Conservation (phyloP, 2,888 invertebrate species). For the Lasius fuliginosus region DNA sequence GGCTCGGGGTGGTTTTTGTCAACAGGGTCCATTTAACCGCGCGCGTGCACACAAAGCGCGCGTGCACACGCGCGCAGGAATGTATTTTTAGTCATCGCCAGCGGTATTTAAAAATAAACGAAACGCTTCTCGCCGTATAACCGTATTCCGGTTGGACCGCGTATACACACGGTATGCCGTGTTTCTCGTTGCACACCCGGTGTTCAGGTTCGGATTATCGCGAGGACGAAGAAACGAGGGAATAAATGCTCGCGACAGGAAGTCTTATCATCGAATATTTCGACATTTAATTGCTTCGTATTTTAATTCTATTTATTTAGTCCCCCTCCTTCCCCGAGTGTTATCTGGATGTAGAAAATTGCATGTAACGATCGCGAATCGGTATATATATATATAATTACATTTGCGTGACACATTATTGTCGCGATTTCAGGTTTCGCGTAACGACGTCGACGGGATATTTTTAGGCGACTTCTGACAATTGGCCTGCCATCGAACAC, state of each 20-base stretch:
- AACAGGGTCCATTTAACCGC: conserved; percentile 38
- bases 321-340: not conserved
- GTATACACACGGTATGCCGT: not conserved
- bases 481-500: conserved; percentile 49
- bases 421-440: conserved; percentile 46
- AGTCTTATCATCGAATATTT: not conserved
- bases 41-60: conserved; percentile 30
- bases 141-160: conserved; percentile 20
- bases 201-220: conserved; percentile 55
- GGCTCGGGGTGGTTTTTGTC: conserved; percentile 49
- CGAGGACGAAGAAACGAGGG: not conserved
- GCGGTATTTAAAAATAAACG: conserved; percentile 64
- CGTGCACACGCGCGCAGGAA: conserved; percentile 32
- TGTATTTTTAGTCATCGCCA: conserved; percentile 62
- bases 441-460: conserved; percentile 68
- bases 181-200: conserved; percentile 18
- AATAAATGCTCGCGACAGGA: not conserved
- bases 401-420: conserved; percentile 45
- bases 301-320: not conserved
- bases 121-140: conserved; percentile 49
- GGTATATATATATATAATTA: not conserved
- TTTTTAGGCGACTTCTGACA: conserved; percentile 73
- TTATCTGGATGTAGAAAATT: not conserved
- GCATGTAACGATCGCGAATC: not conserved
- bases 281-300: not conserved